Evolutionary conservation across 2,797 vertebrate species (phyloP).

Genomic region (Fundulus diaphanus): DNA sequence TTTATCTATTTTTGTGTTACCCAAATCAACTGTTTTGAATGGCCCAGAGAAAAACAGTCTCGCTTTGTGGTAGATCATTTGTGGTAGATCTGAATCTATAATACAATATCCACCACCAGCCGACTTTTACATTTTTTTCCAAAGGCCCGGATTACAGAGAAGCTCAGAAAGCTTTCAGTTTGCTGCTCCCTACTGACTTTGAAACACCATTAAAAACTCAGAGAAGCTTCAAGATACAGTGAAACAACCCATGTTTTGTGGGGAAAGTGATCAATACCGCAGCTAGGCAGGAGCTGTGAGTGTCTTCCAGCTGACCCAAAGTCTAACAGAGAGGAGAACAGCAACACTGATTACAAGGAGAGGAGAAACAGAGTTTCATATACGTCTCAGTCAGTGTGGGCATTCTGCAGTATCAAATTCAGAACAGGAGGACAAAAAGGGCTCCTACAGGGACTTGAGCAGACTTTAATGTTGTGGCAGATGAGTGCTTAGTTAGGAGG

Average conservation of each 20-base stretch:
- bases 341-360: slow-evolving; percentile 57
- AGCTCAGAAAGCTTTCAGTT: not conserved
- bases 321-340: slow-evolving; percentile 48
- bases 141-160: not conserved
- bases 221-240: slow-evolving; percentile 5
- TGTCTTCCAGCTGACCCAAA: slow-evolving; percentile 54
- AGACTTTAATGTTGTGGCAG: slow-evolving; percentile 10
- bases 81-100: not conserved
- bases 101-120: not conserved
- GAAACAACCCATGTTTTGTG: slow-evolving; percentile 12
- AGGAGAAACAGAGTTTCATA: slow-evolving; percentile 48
- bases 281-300: slow-evolving; percentile 24
- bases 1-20: not conserved
- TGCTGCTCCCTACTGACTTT: not conserved
- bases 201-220: slow-evolving; percentile 12
- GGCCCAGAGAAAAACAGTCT: not conserved
- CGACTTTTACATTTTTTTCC: not conserved
- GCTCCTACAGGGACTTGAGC: slow-evolving; percentile 21
- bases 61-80: not conserved
- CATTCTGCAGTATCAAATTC: slow-evolving; percentile 32
- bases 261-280: slow-evolving; percentile 29
- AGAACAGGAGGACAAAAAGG: slow-evolving; percentile 41
- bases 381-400: slow-evolving; percentile 25
- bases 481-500: slow-evolving; percentile 19
- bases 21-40: not conserved